Evolutionary conservation across 2,113 vertebrate species (phyloP), one percentile per base, ranked within the genome.

Genomic region (Blennius ocellaris): DNA sequence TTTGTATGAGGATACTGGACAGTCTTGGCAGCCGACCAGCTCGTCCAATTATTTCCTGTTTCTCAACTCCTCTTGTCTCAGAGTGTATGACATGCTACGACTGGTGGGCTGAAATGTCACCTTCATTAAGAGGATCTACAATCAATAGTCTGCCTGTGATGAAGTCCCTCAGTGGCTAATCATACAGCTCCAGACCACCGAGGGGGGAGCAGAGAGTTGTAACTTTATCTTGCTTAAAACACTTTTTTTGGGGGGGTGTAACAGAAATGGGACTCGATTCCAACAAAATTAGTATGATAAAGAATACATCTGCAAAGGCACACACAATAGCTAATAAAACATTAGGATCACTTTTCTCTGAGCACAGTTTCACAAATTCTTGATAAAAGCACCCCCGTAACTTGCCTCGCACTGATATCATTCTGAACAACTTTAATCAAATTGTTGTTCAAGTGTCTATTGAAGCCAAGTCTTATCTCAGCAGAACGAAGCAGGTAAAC

Each of bases 151-250:
- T 5, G 64, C 10, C 70, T 65, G 51, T 72, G 86, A 69, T 77
- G 67, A 80, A 78, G 84, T 87, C 89, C 78, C 82, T 72, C 38
- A 15, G 78, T 6, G 75, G 53, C 75, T 78, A 81, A 86, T 89
- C 85, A 82, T 65, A 59, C 64, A 62, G 51, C 21, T 30, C 21
- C 21, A 30, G 2, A 30, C 21, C 21, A 30, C 21, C 21, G 11
- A 0, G 12, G 40, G n/a, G 36, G 14, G 53, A 56, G 52, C 41
- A 75, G 56, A 65, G 36, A 49, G 12, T 21, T 78, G 66, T 57
- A 71, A 62, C 11, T 73, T 66, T 54, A 60, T 73, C 63, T 62
- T 30, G 41, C 50, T 38, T 30, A 65, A 76, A 83, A 75, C 59
- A 72, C 9, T 58, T 51, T 74, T 58, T n/a, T 30, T 30, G 2